A percentile compares a stretch with the other conserved stretches of the same genome.
phyloP scores from a whole-genome alignment of 2,888 invertebrate genomes.

The Acrocera orbiculus region DNA sequence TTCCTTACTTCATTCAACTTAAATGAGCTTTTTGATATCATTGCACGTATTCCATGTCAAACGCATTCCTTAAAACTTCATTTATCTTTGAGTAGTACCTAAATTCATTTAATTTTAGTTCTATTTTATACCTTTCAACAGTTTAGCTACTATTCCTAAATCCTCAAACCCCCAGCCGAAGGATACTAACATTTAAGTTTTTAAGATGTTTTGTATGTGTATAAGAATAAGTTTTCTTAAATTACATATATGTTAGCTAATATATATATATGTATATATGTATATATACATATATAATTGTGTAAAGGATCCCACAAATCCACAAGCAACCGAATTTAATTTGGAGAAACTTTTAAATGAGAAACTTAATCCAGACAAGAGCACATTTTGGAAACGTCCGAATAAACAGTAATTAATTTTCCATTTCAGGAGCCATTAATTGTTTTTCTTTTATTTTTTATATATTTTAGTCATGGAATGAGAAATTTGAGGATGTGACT shows the following conservation, averaged over 20 bases:
- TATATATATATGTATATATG: not conserved
- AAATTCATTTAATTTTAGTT: slow-evolving; percentile 6
- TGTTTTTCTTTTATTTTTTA: too few relatives aligned
- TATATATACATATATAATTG: too few relatives aligned
- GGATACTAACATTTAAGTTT: slow-evolving; percentile 1
- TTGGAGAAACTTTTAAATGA: slow-evolving; percentile 19
- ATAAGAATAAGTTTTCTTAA: slow-evolving; percentile 1
- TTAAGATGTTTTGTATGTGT: not conserved
- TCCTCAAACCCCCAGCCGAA: slow-evolving; percentile 5
- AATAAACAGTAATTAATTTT: slow-evolving; percentile 19
- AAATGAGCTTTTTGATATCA: too few relatives aligned
- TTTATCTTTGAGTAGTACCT: slow-evolving; percentile 9
- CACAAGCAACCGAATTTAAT: slow-evolving; percentile 18
- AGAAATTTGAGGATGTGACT: too few relatives aligned
- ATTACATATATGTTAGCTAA: slow-evolving; percentile 2
- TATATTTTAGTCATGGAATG: too few relatives aligned
- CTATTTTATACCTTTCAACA: slow-evolving; percentile 1
- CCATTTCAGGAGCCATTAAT: slow-evolving; percentile 19
- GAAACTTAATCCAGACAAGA: slow-evolving; percentile 19
- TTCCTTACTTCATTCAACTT: too few relatives aligned
- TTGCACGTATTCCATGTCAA: slow-evolving; percentile 9
- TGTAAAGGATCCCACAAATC: slow-evolving; percentile 11
- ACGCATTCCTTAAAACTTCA: slow-evolving; percentile 11
- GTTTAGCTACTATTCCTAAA: slow-evolving; percentile 5
- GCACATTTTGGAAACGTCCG: slow-evolving; percentile 18